Evolutionary conservation across 2,113 vertebrate species (phyloP), one percentile per base, ranked within the genome.

Genomic region (Syrrhaptes paradoxus): DNA sequence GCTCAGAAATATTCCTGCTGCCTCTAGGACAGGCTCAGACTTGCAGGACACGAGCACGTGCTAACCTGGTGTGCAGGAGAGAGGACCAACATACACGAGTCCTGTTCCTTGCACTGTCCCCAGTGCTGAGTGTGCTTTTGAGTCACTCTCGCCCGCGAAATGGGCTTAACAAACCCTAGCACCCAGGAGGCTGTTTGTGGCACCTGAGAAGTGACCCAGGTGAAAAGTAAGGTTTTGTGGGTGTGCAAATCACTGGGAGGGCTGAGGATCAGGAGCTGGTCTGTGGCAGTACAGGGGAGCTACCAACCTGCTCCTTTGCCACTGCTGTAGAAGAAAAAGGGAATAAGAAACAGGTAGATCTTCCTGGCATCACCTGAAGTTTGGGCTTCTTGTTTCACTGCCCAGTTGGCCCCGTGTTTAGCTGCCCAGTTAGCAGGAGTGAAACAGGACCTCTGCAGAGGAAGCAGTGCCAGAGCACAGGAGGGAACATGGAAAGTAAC

Each of bases 11-110:
- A 36, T 48, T 87, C 31, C 48, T 85, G 22, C 74, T 43, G 17
- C 43, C 38, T 87, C 28, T 38, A 63, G 11, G 8, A 4, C 0
- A 1, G 34, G 34, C 25, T 49, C 26, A 67, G 77, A 46, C 31
- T 62, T 66, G 48, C 10, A 54, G 76, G 55, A 46, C 31, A 17
- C 0, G 3, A 38, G 36, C 20, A 10, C 0, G 0, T 26, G 54
- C 59, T 71, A 59, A 0, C 9, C 18, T 58, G n/a, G 28, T 6
- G 21, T 66, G 54, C 54, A 31, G 73, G 36, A 79, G 49, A 18
- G 24, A 41, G 54, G n/a, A 61, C 13, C 51, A 46, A 12, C 0
- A 3, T 17, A 21, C 58, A 9, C 29, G 52, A 15, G 31, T 31
- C 21, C 49, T 75, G 26, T 32, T 93, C 49, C 28, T 93, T 65